Base-by-base conservation (phyloP, 2,888 invertebrate species). In the Platycheirus albimanus region DNA sequence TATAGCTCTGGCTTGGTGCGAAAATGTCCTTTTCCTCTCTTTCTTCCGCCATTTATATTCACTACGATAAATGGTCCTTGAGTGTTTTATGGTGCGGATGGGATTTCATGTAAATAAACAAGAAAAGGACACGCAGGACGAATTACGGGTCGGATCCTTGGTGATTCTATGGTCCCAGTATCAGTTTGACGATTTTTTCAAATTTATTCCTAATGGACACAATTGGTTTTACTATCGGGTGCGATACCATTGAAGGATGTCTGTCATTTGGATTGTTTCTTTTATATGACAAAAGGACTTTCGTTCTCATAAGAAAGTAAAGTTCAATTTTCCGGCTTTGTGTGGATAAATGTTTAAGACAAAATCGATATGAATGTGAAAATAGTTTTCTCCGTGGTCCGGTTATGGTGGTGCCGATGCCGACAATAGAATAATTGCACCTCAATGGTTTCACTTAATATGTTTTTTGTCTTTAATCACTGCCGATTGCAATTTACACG, bases 221-320 rank as follows among this genome's bases (percentile, higher is more conserved):
- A 72, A 78, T 71, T 78, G 78, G 71, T 78, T 78, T 51, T 58
- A 71, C 58, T 63, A 72, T 72, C 72, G 41, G 47, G 41, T 11
- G 47, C 30, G 67, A 61, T 71, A 61, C 61, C 67, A 72, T 71
- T 72, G 78, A 67, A 20, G 28, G 52, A 61, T 70, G 76, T 33
- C 47, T 45, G 38, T 11, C 63, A 45, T 51, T 61, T 30, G 30
- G 52, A 7, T 4, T 3, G 1, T 54, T 54, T 8, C 10, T 15
- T 17, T 17, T n/a, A n/a, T 52, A 13, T 41, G 38, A 63, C 30
- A 24, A 5, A 36, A 54, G 49, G 58, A 75, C 58, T 75, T 67
- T 75, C 43, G 20, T 24, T 24, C 11, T 8, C 19, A 36, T 13
- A 20, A 0, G 8, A 15, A 30, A 30, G 58, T 33, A 33, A 64